Percentiles rank a stretch among this genome's conserved stretches.
These are phyloP conservation scores for Enteromius fasciolatus DNA, from an alignment of 2,797 vertebrate genomes.

Conservation along the genomic window DNA sequence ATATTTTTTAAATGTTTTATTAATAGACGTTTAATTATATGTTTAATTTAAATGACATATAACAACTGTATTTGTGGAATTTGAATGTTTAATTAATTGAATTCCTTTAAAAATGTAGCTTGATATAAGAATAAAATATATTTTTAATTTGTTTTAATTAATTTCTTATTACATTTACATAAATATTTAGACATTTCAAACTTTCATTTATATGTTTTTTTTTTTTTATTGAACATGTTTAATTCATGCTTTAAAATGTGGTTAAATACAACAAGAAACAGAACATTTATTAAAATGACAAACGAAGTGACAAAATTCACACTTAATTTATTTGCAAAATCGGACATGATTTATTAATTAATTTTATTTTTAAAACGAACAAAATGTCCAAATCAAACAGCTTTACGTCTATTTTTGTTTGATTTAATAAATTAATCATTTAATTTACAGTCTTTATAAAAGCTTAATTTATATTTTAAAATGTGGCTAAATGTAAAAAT, in stretches of 20 bases:
- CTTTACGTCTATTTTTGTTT: background rate
- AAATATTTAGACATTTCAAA: background rate
- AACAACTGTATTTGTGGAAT: background rate
- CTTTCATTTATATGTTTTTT: background rate
- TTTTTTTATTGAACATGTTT: background rate
- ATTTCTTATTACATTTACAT: background rate
- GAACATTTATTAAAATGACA: background rate
- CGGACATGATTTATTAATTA: background rate
- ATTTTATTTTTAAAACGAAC: background rate
- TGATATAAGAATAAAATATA: too few species aligned
- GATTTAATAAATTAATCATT: background rate
- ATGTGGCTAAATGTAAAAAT: background rate
- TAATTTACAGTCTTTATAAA: background rate
- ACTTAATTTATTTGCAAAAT: background rate
- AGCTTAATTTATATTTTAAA: background rate
- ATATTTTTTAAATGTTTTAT: background rate
- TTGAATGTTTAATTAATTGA: background rate
- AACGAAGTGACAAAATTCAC: too few species aligned
- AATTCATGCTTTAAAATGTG: background rate
- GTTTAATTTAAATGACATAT: background rate
- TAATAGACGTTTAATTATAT: background rate
- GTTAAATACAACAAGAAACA: background rate
- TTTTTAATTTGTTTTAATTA: too few species aligned
- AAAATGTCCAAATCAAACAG: background rate
- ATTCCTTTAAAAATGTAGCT: background rate